Percentiles rank a stretch among this genome's conserved stretches.
Conservation (phyloP, 2,888 invertebrate genomes). For the Pollenia angustigena region DNA sequence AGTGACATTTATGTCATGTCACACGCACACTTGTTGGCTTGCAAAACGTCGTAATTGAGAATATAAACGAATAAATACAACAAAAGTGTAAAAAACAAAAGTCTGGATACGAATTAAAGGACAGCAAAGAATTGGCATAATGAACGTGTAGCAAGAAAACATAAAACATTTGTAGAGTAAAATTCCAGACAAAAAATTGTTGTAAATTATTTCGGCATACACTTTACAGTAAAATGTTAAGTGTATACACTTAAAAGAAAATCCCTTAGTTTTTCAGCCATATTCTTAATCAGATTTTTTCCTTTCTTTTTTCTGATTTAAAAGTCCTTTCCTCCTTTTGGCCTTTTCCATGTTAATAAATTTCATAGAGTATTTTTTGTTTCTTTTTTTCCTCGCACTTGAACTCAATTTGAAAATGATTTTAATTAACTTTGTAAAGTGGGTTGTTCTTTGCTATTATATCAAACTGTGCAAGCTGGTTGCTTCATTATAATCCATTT, state of each 20-base stretch:
- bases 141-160: not conserved
- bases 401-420: constrained; percentile 49
- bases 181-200: not conserved
- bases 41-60: constrained; percentile 1
- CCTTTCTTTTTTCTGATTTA: not conserved
- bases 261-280: not conserved
- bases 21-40: constrained; percentile 46
- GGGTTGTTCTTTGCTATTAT: not conserved
- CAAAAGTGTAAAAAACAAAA: not conserved
- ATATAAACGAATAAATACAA: not conserved
- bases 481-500: not conserved
- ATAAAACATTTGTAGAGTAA: not conserved
- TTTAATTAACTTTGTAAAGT: constrained; percentile 62
- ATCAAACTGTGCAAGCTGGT: not conserved
- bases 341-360: constrained; percentile 5
- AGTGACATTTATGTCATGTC: constrained; percentile 48
- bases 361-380: not conserved
- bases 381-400: constrained; percentile 15
- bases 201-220: not conserved
- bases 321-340: not conserved
- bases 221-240: not conserved
- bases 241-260: not conserved
- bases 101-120: not conserved
- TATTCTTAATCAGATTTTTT: constrained; percentile 6
- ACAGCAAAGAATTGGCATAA: not conserved